These are phyloP conservation scores for Chymomyza costata DNA, from an alignment of 1,140 invertebrate genomes.

Conservation along the genomic window DNA sequence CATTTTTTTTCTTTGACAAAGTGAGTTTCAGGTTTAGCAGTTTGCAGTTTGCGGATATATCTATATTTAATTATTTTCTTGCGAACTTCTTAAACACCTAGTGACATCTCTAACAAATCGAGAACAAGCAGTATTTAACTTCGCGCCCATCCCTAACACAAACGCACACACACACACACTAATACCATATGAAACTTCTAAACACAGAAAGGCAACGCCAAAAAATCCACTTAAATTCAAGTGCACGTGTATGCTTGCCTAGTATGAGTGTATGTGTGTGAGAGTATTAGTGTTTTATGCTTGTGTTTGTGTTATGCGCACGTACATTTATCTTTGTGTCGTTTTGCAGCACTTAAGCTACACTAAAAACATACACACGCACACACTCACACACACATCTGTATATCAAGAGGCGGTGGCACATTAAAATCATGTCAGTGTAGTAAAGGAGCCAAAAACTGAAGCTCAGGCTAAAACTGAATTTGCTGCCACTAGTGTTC, in stretches of 20 bases:
- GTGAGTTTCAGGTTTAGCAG: too few species aligned
- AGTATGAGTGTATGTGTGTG: constrained; percentile 11
- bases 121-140: too few species aligned
- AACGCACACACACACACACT: too few species aligned
- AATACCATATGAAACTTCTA: constrained; percentile 16
- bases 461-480: too few species aligned
- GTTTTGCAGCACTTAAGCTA: constrained; percentile 67
- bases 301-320: constrained; percentile 40
- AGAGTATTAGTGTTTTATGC: constrained; percentile 9
- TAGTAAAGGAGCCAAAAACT: too few species aligned
- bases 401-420: background rate
- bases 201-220: constrained; percentile 27
- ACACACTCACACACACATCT: constrained; percentile 10
- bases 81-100: too few species aligned
- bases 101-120: too few species aligned
- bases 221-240: constrained; percentile 60
- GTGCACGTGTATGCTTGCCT: constrained; percentile 36
- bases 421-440: constrained; percentile 37
- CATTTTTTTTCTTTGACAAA: too few species aligned
- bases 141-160: too few species aligned
- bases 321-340: constrained; percentile 73
- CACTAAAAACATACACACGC: constrained; percentile 38
- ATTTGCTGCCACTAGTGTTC: too few species aligned
- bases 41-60: too few species aligned
- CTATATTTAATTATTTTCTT: too few species aligned